A percentile compares a stretch with the other conserved stretches of the same genome.
phyloP scores from a whole-genome alignment of 2,888 invertebrate species.

The Choristoneura rosaceana region DNA sequence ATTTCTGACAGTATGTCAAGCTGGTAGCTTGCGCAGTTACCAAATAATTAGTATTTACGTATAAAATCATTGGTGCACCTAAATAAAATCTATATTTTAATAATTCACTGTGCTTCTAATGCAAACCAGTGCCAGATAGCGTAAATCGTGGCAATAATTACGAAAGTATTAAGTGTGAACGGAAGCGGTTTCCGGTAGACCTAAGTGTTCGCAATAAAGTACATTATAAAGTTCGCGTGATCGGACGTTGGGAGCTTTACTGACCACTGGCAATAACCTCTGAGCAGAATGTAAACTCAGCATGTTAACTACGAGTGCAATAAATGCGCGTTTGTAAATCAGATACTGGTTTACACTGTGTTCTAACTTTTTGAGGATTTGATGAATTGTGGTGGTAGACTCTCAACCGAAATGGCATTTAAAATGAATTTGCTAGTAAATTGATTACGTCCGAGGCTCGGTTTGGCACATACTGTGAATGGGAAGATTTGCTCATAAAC shows the following conservation, averaged over 20 bases:
- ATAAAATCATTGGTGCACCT: constrained; percentile 66
- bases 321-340: neutral
- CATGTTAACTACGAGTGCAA: neutral
- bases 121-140: constrained; percentile 59
- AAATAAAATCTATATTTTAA: constrained; percentile 77
- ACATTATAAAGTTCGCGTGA: constrained; percentile 52
- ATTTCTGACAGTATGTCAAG: neutral
- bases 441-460: constrained; percentile 5
- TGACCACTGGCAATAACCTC: constrained; percentile 29
- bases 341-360: neutral
- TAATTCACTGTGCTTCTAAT: constrained; percentile 70
- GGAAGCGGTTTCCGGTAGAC: constrained; percentile 52
- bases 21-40: constrained; percentile 25
- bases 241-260: constrained; percentile 16
- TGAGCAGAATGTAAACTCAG: neutral
- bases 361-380: neutral
- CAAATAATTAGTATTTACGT: constrained; percentile 50
- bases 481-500: neutral
- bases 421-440: constrained; percentile 14
- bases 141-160: constrained; percentile 68
- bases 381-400: constrained; percentile 8
- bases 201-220: constrained; percentile 67
- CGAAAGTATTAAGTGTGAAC: constrained; percentile 62
- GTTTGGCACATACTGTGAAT: constrained; percentile 1
- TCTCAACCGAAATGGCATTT: constrained; percentile 16